Percentiles rank a stretch among this genome's conserved stretches.
Conservation (phyloP, 2,113 vertebrate species). For the Nanorana parkeri region DNA sequence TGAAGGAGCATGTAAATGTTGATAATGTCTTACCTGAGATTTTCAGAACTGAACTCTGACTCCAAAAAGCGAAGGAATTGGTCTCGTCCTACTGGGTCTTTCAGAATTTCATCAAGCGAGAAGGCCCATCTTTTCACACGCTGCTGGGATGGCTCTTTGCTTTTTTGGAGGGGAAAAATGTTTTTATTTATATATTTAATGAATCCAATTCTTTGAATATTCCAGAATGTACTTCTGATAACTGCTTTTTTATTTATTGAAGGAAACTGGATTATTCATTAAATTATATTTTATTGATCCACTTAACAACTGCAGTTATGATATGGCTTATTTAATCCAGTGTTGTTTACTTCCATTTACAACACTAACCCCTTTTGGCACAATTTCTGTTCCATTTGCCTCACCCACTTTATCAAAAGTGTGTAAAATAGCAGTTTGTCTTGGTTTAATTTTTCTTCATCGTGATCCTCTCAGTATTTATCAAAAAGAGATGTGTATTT, state of each 20-base stretch:
- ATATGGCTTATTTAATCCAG: no score
- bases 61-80: constrained; percentile 95
- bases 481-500: no score
- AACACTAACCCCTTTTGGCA: no score
- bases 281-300: no score
- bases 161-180: constrained; percentile 67
- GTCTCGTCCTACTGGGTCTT: constrained; percentile 88
- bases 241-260: background rate
- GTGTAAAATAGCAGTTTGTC: no score
- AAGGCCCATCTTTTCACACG: constrained; percentile 94
- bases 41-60: constrained; percentile 97
- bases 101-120: constrained; percentile 90
- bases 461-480: no score
- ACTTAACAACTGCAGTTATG: no score
- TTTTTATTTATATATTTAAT: background rate
- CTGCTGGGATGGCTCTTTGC: constrained; percentile 92
- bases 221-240: background rate
- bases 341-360: no score
- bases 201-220: background rate
- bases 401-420: no score
- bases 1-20: background rate
- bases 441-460: no score
- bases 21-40: constrained; percentile 79
- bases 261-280: background rate
- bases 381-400: no score